Percentiles rank a stretch among this genome's conserved stretches.
Evolutionary conservation across 2,888 invertebrate genomes (phyloP).

Genomic region (Aspidapion aeneum): DNA sequence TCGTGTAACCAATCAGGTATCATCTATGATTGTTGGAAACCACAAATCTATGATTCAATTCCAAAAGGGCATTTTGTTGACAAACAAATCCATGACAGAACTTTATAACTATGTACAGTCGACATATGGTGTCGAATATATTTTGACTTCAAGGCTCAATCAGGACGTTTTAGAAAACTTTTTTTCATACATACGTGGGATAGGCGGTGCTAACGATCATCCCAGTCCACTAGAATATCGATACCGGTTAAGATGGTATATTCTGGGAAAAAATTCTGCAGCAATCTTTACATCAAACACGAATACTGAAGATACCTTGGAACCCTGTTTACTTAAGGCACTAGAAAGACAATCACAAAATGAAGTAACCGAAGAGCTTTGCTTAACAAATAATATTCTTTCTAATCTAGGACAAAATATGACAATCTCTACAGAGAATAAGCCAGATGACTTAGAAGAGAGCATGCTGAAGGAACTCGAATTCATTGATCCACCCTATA

Average conservation of each 20-base stretch:
- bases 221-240: slow-evolving; percentile 28
- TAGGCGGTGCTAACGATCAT: slow-evolving; percentile 28
- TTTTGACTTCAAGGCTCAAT: slow-evolving; percentile 30
- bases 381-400: neutral
- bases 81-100: slow-evolving; percentile 13
- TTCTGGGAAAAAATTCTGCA: slow-evolving; percentile 24
- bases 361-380: neutral
- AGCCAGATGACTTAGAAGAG: too few species aligned
- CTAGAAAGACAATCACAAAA: neutral
- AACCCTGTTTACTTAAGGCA: too few species aligned
- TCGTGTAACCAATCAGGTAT: neutral
- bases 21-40: neutral
- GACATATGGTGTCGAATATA: slow-evolving; percentile 22
- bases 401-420: neutral
- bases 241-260: slow-evolving; percentile 28
- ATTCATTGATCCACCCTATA: neutral
- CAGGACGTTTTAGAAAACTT: slow-evolving; percentile 30
- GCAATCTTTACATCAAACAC: neutral
- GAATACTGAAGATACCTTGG: neutral
- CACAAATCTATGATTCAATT: slow-evolving; percentile 9
- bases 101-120: slow-evolving; percentile 9
- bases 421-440: too few species aligned
- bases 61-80: slow-evolving; percentile 12
- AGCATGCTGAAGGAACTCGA: too few species aligned
- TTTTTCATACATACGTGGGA: slow-evolving; percentile 24